Evolutionary conservation across 2,888 invertebrate genomes (phyloP), one percentile per base, ranked within the genome.

Genomic region (Lasioglossum marginatum): DNA sequence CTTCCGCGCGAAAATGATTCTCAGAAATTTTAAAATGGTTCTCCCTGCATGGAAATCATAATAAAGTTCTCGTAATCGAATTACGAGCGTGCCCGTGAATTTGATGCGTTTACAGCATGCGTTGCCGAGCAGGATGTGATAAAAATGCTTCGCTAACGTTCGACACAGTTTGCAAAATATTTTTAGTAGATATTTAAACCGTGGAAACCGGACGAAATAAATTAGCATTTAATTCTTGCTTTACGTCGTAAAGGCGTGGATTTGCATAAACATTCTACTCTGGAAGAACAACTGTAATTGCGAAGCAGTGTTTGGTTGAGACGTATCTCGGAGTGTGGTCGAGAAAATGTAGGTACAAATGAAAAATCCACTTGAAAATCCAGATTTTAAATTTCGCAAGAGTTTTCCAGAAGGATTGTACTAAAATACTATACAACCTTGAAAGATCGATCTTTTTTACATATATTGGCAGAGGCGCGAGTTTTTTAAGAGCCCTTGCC

Each of bases 31-130:
- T 2, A 10, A 57, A 57, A n/a, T 27, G 57, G 4, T 27, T 57
- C 57, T 57, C 4, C 12, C n/a, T n/a, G 27, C 57, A 27, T 27
- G 57, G 27, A 27, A 57, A 57, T 27, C 27, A 27, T 57, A 57
- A 57, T 57, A 57, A 57, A 57, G 57, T 57, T 27, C 57, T 57
- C n/a, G 57, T 57, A 57, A n/a, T n/a, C 57, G n/a, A 57, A 57
- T 57, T 57, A 57, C 57, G n/a, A 57, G n/a, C n/a, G 57, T 57
- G 57, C 57, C 19, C 57, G n/a, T 4, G n/a, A 57, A 57, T 57
- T n/a, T 57, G 4, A 57, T n/a, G 12, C 57, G 27, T 57, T 57
- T 27, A 27, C 27, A 57, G 12, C 27, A 57, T 57, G 57, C 57
- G n/a, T 57, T 27, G 10, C 10, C 27, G n/a, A 4, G 27, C 27